phyloP scores from a whole-genome alignment of 2,113 vertebrate species.

The Laticauda laticaudata region DNA sequence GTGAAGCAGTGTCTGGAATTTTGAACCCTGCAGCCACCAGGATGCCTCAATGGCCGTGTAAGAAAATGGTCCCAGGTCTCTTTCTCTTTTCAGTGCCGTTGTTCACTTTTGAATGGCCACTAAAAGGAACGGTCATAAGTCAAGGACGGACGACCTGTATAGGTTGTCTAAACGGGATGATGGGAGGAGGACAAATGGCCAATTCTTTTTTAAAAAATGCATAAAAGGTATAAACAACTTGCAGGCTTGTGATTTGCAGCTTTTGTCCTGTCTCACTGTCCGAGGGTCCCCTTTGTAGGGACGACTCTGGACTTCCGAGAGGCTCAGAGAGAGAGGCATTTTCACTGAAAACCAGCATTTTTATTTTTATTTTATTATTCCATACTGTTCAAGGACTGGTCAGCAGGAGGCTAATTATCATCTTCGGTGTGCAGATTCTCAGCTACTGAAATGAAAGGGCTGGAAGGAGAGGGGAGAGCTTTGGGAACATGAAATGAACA shows the following conservation, averaged over 20 bases:
- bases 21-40: too few species aligned
- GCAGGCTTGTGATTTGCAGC: neutral
- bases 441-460: neutral
- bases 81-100: too few species aligned
- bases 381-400: neutral
- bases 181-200: neutral
- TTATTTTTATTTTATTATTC: neutral
- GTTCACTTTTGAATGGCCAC: too few species aligned
- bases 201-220: neutral
- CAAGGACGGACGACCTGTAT: neutral
- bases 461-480: neutral
- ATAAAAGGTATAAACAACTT: neutral
- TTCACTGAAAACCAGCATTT: neutral
- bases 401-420: neutral
- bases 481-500: neutral
- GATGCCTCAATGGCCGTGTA: neutral
- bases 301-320: neutral
- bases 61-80: too few species aligned
- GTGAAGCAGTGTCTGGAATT: neutral
- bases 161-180: neutral
- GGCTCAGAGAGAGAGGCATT: neutral
- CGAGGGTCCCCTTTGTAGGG: neutral
- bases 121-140: neutral
- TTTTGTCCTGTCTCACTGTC: neutral
- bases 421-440: neutral